Evolutionary conservation across 2,797 vertebrate genomes (phyloP).

Genomic region (Chrysolophus pictus): DNA sequence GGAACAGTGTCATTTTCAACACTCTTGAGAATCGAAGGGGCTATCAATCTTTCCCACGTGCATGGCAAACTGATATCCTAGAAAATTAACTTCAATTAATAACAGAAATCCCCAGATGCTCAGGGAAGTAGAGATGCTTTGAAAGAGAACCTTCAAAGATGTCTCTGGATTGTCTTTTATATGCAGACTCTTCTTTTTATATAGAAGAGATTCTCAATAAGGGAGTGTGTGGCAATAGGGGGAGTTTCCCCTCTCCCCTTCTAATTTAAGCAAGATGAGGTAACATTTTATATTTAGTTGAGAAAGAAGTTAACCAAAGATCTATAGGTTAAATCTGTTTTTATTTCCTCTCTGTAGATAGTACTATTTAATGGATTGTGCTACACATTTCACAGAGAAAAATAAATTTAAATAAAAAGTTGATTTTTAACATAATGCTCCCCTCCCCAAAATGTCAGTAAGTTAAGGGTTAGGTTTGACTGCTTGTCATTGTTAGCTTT

Average conservation of each 20-base stretch:
- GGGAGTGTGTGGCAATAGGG: constrained; percentile 41
- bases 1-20: constrained; percentile 93
- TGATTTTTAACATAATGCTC: background rate
- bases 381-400: background rate
- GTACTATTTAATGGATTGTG: background rate
- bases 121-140: constrained; percentile 89
- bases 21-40: constrained; percentile 94
- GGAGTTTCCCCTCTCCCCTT: constrained; percentile 34
- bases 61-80: constrained; percentile 99
- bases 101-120: constrained; percentile 94
- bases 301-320: constrained; percentile 70
- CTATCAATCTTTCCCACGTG: constrained; percentile 99
- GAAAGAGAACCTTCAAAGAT: constrained; percentile 99
- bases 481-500: constrained; percentile 30
- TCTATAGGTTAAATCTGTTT: constrained; percentile 69
- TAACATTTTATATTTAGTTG: constrained; percentile 64
- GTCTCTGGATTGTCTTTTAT: constrained; percentile 91
- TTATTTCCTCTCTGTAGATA: constrained; percentile 40
- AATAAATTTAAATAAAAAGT: constrained; percentile 33
- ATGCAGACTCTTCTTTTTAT: constrained; percentile 84
- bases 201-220: constrained; percentile 72
- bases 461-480: background rate
- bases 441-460: background rate
- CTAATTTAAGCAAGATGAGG: constrained; percentile 64
- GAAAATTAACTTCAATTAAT: constrained; percentile 99